These are phyloP conservation scores for Stichodactyla mertensii DNA, from an alignment of 64 coral and sea anemone species.

Conservation along the genomic window DNA sequence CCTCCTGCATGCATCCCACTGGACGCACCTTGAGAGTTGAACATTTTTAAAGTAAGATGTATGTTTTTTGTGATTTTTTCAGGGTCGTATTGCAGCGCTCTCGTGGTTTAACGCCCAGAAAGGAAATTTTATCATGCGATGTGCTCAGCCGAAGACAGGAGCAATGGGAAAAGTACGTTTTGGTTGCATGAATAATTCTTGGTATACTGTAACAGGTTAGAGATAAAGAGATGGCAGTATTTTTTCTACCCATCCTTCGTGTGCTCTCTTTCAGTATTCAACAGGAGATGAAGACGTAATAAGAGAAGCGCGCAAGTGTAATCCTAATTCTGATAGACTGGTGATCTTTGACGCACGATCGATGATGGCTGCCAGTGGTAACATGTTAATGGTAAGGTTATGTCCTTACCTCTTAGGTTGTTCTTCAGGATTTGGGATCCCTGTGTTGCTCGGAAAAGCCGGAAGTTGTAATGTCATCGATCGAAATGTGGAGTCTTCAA, in stretches of 20 bases:
- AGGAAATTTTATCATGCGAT: conserved; percentile 94
- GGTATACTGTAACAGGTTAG: neutral
- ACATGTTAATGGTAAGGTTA: conserved; percentile 69
- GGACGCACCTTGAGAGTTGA: no score
- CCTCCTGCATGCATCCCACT: no score
- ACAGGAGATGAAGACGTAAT: conserved; percentile 78
- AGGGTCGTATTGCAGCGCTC: conserved; percentile 83
- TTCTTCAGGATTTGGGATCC: neutral
- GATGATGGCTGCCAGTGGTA: conserved; percentile 79
- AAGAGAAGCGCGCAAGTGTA: conserved; percentile 60
- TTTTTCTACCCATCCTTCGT: no score
- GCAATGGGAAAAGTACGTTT: conserved; percentile 15
- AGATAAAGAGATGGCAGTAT: no score
- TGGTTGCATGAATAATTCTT: neutral
- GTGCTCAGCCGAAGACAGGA: conserved; percentile 92
- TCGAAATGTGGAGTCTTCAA: no score
- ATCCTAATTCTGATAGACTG: conserved; percentile 53
- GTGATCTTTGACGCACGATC: conserved; percentile 94
- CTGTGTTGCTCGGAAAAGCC: neutral
- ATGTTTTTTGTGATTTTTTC: neutral
- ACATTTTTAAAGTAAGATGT: no score
- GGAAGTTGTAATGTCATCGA: no score
- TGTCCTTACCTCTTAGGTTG: no score
- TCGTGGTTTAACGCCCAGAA: conserved; percentile 89
- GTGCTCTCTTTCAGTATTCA: conserved; percentile 42